A percentile compares a stretch with the other conserved stretches of the same genome.
These are phyloP conservation scores for Petrolisthes manimaculis DNA, from an alignment of 2,888 invertebrate species.

Conservation along the genomic window DNA sequence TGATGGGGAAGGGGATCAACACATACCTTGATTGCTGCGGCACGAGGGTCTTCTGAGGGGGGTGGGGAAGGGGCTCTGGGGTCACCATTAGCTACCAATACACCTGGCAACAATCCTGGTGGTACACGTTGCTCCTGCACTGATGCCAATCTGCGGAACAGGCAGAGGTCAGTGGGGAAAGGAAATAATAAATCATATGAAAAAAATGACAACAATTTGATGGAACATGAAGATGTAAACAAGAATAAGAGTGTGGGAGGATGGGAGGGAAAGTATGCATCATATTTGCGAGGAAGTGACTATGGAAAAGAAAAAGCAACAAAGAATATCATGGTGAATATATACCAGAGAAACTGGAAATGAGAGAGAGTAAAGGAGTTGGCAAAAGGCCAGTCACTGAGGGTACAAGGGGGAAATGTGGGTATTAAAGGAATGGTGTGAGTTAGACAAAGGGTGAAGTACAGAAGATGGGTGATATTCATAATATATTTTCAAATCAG, in stretches of 20 bases:
- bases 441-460: too few relatives aligned
- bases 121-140: slow-evolving; percentile 90
- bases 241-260: not conserved
- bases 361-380: too few relatives aligned
- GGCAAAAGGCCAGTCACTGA: too few relatives aligned
- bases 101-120: slow-evolving; percentile 28
- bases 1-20: slow-evolving; percentile 28
- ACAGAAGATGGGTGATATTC: too few relatives aligned
- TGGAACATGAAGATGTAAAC: not conserved
- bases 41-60: slow-evolving; percentile 38
- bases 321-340: not conserved
- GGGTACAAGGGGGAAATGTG: too few relatives aligned
- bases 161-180: not conserved
- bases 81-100: slow-evolving; percentile 54
- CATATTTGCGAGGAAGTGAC: not conserved
- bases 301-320: not conserved
- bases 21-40: slow-evolving; percentile 56
- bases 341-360: not conserved
- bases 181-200: too few relatives aligned
- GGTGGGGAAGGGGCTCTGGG: slow-evolving; percentile 51
- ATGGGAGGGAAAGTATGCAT: slow-evolving; percentile 4
- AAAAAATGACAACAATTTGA: not conserved
- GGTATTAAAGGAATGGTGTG: too few relatives aligned
- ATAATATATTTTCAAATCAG: too few relatives aligned
- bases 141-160: slow-evolving; percentile 83